These are phyloP conservation scores for Stegana nigrithorax DNA, from an alignment of 2,888 invertebrate species.

Conservation along the genomic window DNA sequence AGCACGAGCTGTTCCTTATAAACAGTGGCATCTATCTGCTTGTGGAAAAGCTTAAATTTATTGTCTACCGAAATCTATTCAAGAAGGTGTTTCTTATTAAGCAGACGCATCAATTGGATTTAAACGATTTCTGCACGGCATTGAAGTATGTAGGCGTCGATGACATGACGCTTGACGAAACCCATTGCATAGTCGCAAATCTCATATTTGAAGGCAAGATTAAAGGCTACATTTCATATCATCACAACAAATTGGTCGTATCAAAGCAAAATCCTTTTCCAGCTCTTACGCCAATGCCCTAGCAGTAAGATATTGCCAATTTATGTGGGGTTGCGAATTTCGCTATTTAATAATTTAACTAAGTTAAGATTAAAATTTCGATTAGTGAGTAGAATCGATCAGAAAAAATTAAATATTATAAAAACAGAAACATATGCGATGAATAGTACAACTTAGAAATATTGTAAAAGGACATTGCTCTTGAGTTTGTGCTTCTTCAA, in stretches of 20 bases:
- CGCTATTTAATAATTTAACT: too few relatives aligned
- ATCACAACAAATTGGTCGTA: constrained; percentile 96
- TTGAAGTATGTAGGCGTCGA: constrained; percentile 83
- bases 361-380: too few relatives aligned
- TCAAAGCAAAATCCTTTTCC: constrained; percentile 98
- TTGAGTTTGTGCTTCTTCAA: too few relatives aligned
- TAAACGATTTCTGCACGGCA: constrained; percentile 85
- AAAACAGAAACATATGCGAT: too few relatives aligned
- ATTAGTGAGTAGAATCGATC: too few relatives aligned
- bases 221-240: constrained; percentile 97
- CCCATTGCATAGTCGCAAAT: constrained; percentile 96
- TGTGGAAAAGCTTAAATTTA: constrained; percentile 94
- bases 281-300: constrained; percentile 69
- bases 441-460: too few relatives aligned
- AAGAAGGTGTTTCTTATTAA: constrained; percentile 84
- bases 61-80: constrained; percentile 95
- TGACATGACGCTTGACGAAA: constrained; percentile 93
- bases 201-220: constrained; percentile 97
- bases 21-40: constrained; percentile 97
- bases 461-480: too few relatives aligned
- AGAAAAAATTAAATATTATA: too few relatives aligned
- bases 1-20: constrained; percentile 92
- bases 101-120: constrained; percentile 88
- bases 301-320: too few relatives aligned
- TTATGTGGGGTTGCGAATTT: too few relatives aligned